phyloP scores from a whole-genome alignment of 2,888 invertebrate species.

The Mactromeris polynyma region DNA sequence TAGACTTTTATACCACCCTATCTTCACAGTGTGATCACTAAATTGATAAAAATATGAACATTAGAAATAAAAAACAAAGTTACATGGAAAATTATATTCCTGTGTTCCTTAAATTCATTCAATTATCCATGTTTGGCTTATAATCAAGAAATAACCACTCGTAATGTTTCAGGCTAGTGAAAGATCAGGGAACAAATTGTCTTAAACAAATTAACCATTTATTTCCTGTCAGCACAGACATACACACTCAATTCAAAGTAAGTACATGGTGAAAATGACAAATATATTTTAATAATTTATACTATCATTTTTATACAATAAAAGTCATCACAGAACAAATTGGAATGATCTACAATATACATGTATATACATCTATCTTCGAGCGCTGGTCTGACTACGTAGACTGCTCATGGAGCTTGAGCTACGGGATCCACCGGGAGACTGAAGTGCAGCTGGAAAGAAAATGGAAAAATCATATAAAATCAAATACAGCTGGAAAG shows the following conservation, averaged over 20 bases:
- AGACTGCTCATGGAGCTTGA: slow-evolving; percentile 77
- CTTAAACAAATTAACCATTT: neutral
- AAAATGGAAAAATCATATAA: neutral
- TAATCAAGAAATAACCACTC: too few relatives aligned
- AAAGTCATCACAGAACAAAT: neutral
- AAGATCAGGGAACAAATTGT: too few relatives aligned
- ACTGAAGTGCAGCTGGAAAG: slow-evolving; percentile 62
- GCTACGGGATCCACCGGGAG: slow-evolving; percentile 75
- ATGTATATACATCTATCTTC: slow-evolving; percentile 36
- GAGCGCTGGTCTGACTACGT: slow-evolving; percentile 69
- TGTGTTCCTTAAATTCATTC: neutral
- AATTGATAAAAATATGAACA: too few relatives aligned
- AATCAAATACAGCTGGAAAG: too few relatives aligned
- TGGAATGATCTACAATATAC: neutral
- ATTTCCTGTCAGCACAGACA: neutral
- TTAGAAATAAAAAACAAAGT: too few relatives aligned
- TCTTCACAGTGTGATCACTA: too few relatives aligned
- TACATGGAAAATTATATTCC: too few relatives aligned
- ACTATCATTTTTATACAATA: slow-evolving; percentile 3
- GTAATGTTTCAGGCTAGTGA: too few relatives aligned
- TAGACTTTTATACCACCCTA: too few relatives aligned
- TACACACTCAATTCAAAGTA: neutral
- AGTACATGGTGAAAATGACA: neutral
- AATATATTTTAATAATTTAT: slow-evolving; percentile 4
- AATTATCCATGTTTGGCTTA: too few relatives aligned